Conservation (phyloP, 2,113 vertebrate genomes). For the Hoplias malabaricus region DNA sequence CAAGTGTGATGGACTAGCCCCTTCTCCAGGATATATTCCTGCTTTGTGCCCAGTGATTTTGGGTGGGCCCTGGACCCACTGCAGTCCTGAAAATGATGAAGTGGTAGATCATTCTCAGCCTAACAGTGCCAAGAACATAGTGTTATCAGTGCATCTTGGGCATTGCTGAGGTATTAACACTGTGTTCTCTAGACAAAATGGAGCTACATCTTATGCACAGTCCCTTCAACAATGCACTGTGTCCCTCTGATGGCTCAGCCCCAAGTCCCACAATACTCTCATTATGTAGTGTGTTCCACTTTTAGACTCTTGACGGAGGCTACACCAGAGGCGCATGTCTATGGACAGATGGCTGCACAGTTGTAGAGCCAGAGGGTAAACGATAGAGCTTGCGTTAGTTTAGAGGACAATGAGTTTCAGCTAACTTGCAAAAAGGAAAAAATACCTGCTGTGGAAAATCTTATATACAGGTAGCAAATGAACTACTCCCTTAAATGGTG, state of each 20-base stretch:
- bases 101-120: too few species aligned
- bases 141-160: too few species aligned
- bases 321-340: slow-evolving; percentile 60
- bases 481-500: neutral
- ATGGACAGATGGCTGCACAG: slow-evolving; percentile 74
- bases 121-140: too few species aligned
- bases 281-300: slow-evolving; percentile 37
- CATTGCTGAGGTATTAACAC: neutral
- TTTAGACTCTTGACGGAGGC: slow-evolving; percentile 51
- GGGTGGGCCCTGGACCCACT: too few species aligned
- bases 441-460: neutral
- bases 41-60: too few species aligned
- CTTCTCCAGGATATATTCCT: too few species aligned
- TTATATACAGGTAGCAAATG: neutral
- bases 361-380: slow-evolving; percentile 70
- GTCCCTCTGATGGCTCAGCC: neutral
- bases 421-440: neutral
- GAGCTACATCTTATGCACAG: neutral
- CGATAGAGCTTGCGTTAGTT: slow-evolving; percentile 44
- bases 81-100: too few species aligned
- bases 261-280: slow-evolving; percentile 9
- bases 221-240: neutral
- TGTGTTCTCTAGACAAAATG: neutral
- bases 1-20: too few species aligned
- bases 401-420: slow-evolving; percentile 2